Conservation (phyloP, 1,140 invertebrate genomes). For the Temnothorax curvispinosus region DNA sequence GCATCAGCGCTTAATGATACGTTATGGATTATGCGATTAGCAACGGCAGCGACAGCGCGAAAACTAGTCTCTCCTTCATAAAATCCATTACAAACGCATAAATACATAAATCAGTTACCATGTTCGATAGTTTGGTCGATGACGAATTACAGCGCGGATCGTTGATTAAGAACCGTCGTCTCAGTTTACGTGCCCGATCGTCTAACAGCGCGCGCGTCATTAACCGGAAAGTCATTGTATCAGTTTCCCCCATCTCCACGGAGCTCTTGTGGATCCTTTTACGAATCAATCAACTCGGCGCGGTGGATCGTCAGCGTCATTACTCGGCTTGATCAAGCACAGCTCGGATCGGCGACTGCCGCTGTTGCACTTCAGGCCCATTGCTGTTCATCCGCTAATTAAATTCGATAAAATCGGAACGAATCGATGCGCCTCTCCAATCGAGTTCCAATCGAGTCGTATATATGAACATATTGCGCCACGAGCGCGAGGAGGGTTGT, state of each 20-base stretch:
- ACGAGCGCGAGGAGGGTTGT: conserved; percentile 1
- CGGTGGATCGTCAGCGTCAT: background rate
- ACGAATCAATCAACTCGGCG: conserved; percentile 13
- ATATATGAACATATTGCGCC: conserved; percentile 42
- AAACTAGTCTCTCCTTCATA: background rate
- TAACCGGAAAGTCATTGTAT: background rate
- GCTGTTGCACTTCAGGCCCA: conserved; percentile 21
- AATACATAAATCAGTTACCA: background rate
- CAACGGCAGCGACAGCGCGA: background rate
- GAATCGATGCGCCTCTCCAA: conserved; percentile 17
- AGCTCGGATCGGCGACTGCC: background rate
- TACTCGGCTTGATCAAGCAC: background rate
- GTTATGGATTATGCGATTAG: conserved; percentile 18
- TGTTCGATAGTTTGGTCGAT: background rate
- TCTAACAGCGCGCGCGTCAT: background rate
- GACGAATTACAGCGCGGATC: background rate
- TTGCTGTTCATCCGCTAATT: conserved; percentile 73
- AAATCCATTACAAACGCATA: background rate
- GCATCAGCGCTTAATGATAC: conserved; percentile 8
- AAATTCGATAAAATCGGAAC: conserved; percentile 75
- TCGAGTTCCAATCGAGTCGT: conserved; percentile 16
- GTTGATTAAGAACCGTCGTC: background rate
- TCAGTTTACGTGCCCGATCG: background rate
- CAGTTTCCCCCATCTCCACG: background rate
- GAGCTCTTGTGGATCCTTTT: background rate